Conservation (phyloP, 2,113 vertebrate species). For the Calidris pugnax region DNA sequence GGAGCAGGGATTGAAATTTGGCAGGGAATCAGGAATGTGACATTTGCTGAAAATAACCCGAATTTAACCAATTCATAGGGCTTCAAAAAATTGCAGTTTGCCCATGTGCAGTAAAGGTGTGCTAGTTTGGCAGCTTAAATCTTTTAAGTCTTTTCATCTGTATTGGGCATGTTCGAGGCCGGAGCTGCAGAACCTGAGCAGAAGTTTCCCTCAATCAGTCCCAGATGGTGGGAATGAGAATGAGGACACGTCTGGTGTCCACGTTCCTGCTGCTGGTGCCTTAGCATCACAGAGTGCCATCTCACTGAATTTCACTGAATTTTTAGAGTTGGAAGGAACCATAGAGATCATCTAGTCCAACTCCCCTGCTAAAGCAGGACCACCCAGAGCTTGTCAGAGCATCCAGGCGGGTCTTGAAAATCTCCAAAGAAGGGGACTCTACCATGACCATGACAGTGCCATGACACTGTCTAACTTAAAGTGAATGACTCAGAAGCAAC, state of each 20-base stretch:
- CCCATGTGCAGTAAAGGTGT: neutral
- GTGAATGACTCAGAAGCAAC: accelerated
- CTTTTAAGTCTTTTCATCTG: neutral
- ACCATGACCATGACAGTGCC: too few species aligned
- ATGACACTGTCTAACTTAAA: neutral
- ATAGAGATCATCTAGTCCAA: too few species aligned
- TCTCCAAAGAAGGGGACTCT: too few species aligned
- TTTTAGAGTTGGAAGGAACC: too few species aligned
- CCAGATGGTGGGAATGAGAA: neutral
- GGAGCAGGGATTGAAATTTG: neutral
- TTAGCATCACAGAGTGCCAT: neutral
- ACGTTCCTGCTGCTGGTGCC: accelerated
- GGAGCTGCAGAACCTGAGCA: neutral
- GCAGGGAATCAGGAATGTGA: neutral
- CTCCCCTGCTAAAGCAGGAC: too few species aligned
- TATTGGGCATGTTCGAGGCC: neutral
- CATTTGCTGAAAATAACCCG: neutral
- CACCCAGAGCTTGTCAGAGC: too few species aligned
- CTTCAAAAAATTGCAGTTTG: neutral
- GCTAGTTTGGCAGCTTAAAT: neutral
- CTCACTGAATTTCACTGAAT: too few species aligned
- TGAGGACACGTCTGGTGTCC: neutral
- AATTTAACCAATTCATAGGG: neutral
- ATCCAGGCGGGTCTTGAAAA: too few species aligned
- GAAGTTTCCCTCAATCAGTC: neutral